Evolutionary conservation across 2,888 invertebrate genomes (phyloP), one percentile per base, ranked within the genome.

Genomic region (Eurois occulta): DNA sequence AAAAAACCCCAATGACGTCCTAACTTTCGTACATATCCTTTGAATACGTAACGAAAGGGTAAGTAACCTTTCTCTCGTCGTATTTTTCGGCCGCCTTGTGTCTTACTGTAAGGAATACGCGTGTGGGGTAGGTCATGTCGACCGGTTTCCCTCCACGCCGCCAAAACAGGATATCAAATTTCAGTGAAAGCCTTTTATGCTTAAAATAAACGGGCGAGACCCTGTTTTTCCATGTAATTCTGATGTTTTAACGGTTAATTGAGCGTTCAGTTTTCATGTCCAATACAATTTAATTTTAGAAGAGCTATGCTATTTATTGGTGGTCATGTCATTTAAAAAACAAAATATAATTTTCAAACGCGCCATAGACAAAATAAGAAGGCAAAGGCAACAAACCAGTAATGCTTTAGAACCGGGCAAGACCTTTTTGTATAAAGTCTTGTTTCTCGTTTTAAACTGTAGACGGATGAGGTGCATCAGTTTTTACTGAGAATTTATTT

Each of bases 401-500:
- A 77, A 75, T 75, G 78, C 85, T 85, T 85, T 84, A 89, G 89
- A 87, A 88, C 81, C 85, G 77, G 83, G 89, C 90, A 90, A 85
- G 80, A 75, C 69, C 88, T 88, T 88, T 89, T 89, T 88, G 86
- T 83, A 79, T 67, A 72, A 75, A 76, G 89, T 89, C 91, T 92
- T 92, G 90, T 92, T 93, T 93, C 93, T 94, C 91, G 90, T 93
- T 94, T 94, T 93, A 92, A 91, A 86, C 84, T 83, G 85, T 89
- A 90, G 94, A 93, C 92, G 92, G 94, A 94, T 94, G 88, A 87
- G 85, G 91, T 90, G 91, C 94, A 93, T 95, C 94, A 95, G 91
- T 95, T 96, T 96, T 95, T 95, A 93, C 95, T 92, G 87, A 89
- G 87, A 83, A 86, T 85, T 86, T 85, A 85, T 85, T 83, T 83